Base-by-base conservation (phyloP, 2,113 vertebrate species). In the Acrocephalus arundinaceus region DNA sequence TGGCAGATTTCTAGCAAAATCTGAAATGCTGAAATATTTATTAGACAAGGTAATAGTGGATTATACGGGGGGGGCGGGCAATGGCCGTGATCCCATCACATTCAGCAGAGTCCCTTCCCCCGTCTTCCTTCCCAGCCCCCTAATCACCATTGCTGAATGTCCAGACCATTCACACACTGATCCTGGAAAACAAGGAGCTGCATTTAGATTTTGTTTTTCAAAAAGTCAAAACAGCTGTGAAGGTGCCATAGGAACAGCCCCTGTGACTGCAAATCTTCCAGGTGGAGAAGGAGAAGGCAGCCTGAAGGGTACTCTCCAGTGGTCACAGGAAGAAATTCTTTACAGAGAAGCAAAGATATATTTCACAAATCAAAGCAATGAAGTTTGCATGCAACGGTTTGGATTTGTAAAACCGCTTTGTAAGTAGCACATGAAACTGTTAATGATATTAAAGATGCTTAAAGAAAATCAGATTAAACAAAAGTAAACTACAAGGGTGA, bases 281-380 rank as follows among this genome's bases (percentile, higher is more conserved):
- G 72, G 46, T 35, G 48, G 28, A 68, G 49, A 79, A 39, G 25
- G 43, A 22, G 37, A 52, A 62, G n/a, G 68, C 51, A 84, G 86
- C 46, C 70, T 86, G 72, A 75, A 90, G 84, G 46, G 79, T 70
- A 82, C 63, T 94, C 91, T 89, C 93, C 95, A 71, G 83, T 87
- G 72, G 84, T 87, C 93, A 95, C 80, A 65, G 61, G 30, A 68
- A 94, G 72, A 96, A 95, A 88, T 88, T 93, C 55, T 55, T 88
- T 23, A 74, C 5, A 0, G 61, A 71, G 37, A 72, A 81, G 28
- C 68, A 74, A 51, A 86, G 35, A 30, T 1, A 15, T 0, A 51
- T 89, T 92, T 75, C 79, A 28, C 27, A 82, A 87, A 95, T 84
- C 55, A 83, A 78, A 90, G 72, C 55, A 82, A 66, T 66, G 62